Base-by-base conservation (phyloP, 2,888 invertebrate genomes). In the Plebejus anna region DNA sequence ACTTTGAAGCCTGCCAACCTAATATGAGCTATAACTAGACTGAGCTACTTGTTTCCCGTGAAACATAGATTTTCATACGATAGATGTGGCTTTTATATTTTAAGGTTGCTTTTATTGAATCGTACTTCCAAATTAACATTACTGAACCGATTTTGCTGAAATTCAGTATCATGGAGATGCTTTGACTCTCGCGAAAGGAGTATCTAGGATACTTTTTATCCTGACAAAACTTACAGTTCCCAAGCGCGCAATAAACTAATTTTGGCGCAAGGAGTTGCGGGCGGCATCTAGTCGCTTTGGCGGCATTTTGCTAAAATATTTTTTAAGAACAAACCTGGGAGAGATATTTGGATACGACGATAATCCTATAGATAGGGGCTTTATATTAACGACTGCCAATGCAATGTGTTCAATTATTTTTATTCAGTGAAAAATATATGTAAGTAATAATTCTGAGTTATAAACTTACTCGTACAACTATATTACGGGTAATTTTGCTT, bases 1-100 rank as follows among this genome's bases (percentile, higher is more conserved):
- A 92, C 89, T 91, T 89, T 85, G 85, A 84, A 86, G 88, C 87
- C 82, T 81, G 84, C 84, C 84, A 82, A 88, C 86, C 85, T 87
- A 84, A 90, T 90, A 90, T 89, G 87, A 89, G 83, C 85, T 86
- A 85, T 22, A 22, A 22, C 83, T 81, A 82, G 55, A 55, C 13
- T 89, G 87, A 88, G 83, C 86, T 86, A 85, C 83, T 81, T 82
- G 81, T 82, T 81, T 79, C 78, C 22, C 28, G 22, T 70, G 66
- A 66, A 66, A 66, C 66, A 66, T 66, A 66, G 66, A 66, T 66
- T 36, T 11, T 4, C 13, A 66, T 66, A 32, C 0, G 22, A 66
- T 4, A 66, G 66, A 66, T 66, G 32, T 66, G 66, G 66, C 66
- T 13, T 32, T 66, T 61, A 32, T 3, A 32, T 66, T 32, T 66